phyloP scores from a whole-genome alignment of 1,140 invertebrate genomes.

The Papilio xuthus region DNA sequence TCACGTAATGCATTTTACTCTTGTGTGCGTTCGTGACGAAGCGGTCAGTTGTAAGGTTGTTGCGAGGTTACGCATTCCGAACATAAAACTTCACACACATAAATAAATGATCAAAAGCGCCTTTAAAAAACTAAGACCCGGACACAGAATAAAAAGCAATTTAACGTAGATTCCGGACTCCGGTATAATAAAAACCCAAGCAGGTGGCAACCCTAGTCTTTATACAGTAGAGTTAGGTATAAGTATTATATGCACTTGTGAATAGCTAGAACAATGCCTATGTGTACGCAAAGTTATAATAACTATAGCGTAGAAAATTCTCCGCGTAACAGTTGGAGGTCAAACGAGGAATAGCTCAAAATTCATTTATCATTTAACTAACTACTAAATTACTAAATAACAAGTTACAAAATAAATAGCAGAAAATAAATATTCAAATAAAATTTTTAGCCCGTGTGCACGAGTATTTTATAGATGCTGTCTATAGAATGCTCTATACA shows the following conservation, averaged over 20 bases:
- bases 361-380: not conserved
- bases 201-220: not conserved
- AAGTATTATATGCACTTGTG: not conserved
- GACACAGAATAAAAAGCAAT: too few relatives aligned
- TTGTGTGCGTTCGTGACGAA: constrained; percentile 4
- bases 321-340: not conserved
- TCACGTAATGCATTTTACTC: not conserved
- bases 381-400: not conserved
- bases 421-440: too few relatives aligned
- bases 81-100: not conserved
- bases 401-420: not conserved
- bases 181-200: not conserved
- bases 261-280: not conserved
- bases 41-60: not conserved
- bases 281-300: not conserved
- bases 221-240: not conserved
- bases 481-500: too few relatives aligned
- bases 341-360: not conserved
- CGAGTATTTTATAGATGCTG: too few relatives aligned
- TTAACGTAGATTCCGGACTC: too few relatives aligned
- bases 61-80: constrained; percentile 6
- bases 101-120: not conserved
- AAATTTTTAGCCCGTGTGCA: too few relatives aligned
- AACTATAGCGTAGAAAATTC: constrained; percentile 8
- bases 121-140: too few relatives aligned